phyloP scores from a whole-genome alignment of 2,888 invertebrate genomes.

The Cephonodes hylas region DNA sequence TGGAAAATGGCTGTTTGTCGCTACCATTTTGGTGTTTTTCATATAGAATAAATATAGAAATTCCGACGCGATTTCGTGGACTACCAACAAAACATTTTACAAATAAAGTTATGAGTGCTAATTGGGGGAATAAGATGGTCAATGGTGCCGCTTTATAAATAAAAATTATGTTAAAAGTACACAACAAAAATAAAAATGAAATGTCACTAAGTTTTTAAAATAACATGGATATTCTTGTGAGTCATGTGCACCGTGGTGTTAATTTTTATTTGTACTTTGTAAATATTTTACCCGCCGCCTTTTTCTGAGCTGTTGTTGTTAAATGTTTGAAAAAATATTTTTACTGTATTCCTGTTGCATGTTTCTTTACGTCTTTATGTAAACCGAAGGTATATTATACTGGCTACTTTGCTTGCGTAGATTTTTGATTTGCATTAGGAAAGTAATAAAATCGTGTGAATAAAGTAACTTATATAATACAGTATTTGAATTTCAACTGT shows the following conservation, averaged over 20 bases:
- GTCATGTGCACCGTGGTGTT: background rate
- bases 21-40: conserved; percentile 37
- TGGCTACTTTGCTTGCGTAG: no score
- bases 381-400: no score
- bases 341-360: background rate
- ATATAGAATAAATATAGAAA: conserved; percentile 34
- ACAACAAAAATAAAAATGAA: background rate
- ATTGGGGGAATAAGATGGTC: conserved; percentile 11
- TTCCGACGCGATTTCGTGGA: conserved; percentile 25
- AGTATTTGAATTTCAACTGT: no score
- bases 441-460: no score
- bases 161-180: conserved; percentile 4
- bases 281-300: background rate
- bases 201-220: background rate
- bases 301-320: background rate
- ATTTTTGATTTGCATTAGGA: no score
- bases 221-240: background rate
- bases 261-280: background rate
- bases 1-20: conserved; percentile 41
- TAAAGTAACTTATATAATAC: no score
- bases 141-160: conserved; percentile 8
- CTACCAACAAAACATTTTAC: conserved; percentile 23
- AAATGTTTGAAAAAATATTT: background rate
- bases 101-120: conserved; percentile 14
- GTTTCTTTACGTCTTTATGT: background rate